Evolutionary conservation across 2,113 vertebrate species (phyloP).

Genomic region (Vanacampus margaritifer): DNA sequence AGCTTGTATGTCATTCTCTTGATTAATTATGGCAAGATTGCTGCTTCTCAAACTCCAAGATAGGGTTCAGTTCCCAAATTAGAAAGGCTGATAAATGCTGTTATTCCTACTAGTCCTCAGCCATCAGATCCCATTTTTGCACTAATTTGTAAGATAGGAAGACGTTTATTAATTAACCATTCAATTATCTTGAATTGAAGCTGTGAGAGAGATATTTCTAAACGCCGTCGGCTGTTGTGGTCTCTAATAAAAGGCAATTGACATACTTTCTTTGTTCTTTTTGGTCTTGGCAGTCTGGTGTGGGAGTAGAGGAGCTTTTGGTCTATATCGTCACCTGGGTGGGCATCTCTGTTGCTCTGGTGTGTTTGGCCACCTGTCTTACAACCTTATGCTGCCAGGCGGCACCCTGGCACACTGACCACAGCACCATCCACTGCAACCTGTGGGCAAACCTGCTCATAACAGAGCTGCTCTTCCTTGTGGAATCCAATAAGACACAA

Average conservation of each 20-base stretch:
- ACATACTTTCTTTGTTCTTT: not conserved
- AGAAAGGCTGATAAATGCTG: not conserved
- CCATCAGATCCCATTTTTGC: not conserved
- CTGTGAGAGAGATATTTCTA: conserved; percentile 11
- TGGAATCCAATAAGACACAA: conserved; percentile 88
- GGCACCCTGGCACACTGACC: conserved; percentile 84
- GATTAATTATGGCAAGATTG: not conserved
- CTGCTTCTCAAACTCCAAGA: not conserved
- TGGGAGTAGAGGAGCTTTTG: conserved; percentile 80
- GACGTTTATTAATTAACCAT: conserved; percentile 22
- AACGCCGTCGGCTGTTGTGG: conserved; percentile 25
- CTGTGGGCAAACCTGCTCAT: conserved; percentile 80
- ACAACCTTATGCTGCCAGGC: conserved; percentile 92
- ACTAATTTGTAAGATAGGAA: conserved; percentile 15
- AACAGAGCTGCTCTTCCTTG: conserved; percentile 86
- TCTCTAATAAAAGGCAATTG: conserved; percentile 24
- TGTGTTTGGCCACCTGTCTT: conserved; percentile 89
- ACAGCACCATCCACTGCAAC: conserved; percentile 87
- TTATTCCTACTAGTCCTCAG: not conserved
- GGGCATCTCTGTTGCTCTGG: conserved; percentile 87
- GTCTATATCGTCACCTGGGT: conserved; percentile 91
- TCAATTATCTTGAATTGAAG: conserved; percentile 15
- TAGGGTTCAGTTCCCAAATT: not conserved
- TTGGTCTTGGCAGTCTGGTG: conserved; percentile 73
- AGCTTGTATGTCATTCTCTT: not conserved